These are phyloP conservation scores for Synanthedon myopaeformis DNA, from an alignment of 2,888 invertebrate species.

Conservation along the genomic window DNA sequence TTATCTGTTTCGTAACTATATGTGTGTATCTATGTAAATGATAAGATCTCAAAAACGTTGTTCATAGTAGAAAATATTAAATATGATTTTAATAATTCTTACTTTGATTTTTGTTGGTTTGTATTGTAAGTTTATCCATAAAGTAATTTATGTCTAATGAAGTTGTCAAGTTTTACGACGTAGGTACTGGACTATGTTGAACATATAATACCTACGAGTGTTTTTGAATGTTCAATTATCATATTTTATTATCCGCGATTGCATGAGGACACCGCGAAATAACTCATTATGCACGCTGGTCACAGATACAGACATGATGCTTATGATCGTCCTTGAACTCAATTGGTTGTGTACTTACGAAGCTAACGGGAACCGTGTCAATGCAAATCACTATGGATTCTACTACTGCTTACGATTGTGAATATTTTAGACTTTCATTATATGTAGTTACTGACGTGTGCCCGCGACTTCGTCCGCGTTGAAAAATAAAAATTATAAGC, in stretches of 20 bases:
- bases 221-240: conserved; percentile 56
- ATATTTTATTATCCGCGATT: conserved; percentile 55
- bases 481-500: too few relatives aligned
- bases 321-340: conserved; percentile 66
- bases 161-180: too few relatives aligned
- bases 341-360: conserved; percentile 59
- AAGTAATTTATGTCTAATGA: conserved; percentile 13
- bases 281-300: conserved; percentile 66
- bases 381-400: conserved; percentile 53
- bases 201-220: conserved; percentile 6
- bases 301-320: conserved; percentile 57
- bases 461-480: too few relatives aligned
- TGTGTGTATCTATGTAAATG: too few relatives aligned
- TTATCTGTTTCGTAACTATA: too few relatives aligned
- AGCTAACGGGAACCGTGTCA: conserved; percentile 64
- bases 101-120: not conserved
- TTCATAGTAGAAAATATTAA: not conserved
- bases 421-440: too few relatives aligned
- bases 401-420: conserved; percentile 9
- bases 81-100: not conserved
- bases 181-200: too few relatives aligned
- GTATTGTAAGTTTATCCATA: conserved; percentile 7
- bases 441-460: too few relatives aligned
- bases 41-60: too few relatives aligned
- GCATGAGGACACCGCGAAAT: conserved; percentile 54